Conservation (phyloP, 2,797 vertebrate genomes). For the Bovichtus diacanthus region DNA sequence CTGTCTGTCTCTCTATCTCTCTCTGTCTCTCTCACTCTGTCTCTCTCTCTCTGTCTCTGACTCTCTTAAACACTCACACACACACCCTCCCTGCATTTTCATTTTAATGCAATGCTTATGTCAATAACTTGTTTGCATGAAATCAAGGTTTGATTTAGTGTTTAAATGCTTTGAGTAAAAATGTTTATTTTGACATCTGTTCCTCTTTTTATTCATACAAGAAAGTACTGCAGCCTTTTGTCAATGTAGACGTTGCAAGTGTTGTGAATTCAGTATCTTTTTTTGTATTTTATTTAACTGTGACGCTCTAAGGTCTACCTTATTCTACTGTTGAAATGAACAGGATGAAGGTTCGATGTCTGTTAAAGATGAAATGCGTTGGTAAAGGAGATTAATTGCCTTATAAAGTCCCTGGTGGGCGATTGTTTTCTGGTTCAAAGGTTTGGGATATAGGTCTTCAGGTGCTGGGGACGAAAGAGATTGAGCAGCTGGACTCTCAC, state of each 20-base stretch:
- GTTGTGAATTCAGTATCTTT: not conserved
- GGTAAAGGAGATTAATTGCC: slow-evolving; percentile 67
- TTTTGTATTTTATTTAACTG: slow-evolving; percentile 14
- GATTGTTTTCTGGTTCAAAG: slow-evolving; percentile 75
- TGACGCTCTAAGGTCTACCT: not conserved
- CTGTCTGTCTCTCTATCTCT: too few species aligned
- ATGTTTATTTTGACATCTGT: not conserved
- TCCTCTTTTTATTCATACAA: too few species aligned
- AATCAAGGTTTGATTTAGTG: not conserved
- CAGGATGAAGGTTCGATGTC: slow-evolving; percentile 36
- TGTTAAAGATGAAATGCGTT: slow-evolving; percentile 52
- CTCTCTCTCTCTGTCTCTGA: not conserved
- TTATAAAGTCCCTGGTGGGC: slow-evolving; percentile 60
- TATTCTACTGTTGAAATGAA: too few species aligned
- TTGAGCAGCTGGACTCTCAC: slow-evolving; percentile 46
- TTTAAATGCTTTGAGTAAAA: not conserved
- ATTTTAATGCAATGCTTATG: too few species aligned
- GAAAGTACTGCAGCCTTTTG: too few species aligned
- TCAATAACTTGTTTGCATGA: not conserved
- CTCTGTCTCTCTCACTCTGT: not conserved
- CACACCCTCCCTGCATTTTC: too few species aligned
- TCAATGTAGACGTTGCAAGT: not conserved
- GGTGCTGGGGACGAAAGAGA: slow-evolving; percentile 55
- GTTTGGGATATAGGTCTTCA: slow-evolving; percentile 69
- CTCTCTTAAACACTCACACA: not conserved